Base-by-base conservation (phyloP, 2,797 vertebrate genomes). In the Notolepis coatsorum region DNA sequence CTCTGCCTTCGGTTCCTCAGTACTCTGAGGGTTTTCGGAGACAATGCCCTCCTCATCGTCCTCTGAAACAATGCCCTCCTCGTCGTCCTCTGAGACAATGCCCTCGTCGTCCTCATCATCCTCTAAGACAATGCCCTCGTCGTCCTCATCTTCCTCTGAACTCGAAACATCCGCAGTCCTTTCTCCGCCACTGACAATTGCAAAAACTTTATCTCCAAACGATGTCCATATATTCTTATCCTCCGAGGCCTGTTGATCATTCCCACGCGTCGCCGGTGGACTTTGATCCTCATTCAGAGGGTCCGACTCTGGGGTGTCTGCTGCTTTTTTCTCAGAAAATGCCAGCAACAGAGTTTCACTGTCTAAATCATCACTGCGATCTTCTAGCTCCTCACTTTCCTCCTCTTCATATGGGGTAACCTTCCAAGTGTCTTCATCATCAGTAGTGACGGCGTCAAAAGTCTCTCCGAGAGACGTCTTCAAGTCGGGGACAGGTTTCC, bases 391-490 rank as follows among this genome's bases (percentile, higher is more conserved):
- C 43, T 92, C 73, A 2, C 21, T 61, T 37, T 84, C 90, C 28
- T 85, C 87, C 57, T 94, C 92, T 39, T 93, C 91, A 72, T 90
- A 61, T 0, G 92, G 87, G 0, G 95, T 95, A 7, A 95, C 91
- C 50, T 90, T 92, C 20, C 51, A 86, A 5, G 96, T 97, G 17
- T 91, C 80, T 74, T 96, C 94, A 2, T 96, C 94, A 53, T 96
- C 92, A 0, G 94, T 93, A 13, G 90, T 84, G 18, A 96, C 54
- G 0, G 93, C 96, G 72, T 98, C 96, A 24, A 93, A 94, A 3
- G 95, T 97, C 38, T 92, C 90, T 42, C 93, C 95, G 54, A 95
- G 73, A 8, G 91, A 93, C 3, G 95, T 96, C 91, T 94, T 92
- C 60, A 96, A 73, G 45, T 91, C 71, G 0, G 92, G 77, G 61